Percentiles rank a stretch among this genome's conserved stretches.
Evolutionary conservation across 2,888 invertebrate species (phyloP).

Genomic region (Rambutsinella grinnellia): DNA sequence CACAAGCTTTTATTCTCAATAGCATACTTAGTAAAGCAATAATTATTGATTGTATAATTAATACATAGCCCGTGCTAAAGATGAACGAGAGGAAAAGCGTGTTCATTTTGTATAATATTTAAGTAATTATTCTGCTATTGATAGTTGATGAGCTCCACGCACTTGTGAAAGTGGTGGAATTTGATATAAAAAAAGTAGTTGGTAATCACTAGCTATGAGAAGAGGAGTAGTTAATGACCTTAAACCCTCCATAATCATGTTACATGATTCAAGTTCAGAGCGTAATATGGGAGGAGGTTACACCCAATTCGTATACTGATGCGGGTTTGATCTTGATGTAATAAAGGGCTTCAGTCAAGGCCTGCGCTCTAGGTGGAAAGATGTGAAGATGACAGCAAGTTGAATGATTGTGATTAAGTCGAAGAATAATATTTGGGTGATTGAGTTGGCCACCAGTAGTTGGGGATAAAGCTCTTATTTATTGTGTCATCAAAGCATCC

Average conservation of each 20-base stretch:
- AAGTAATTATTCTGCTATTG: not conserved
- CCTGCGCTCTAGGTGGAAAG: not conserved
- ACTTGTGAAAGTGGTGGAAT: too few species aligned
- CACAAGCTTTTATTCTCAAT: not conserved
- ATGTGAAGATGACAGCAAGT: not conserved
- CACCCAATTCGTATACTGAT: slow-evolving; percentile 8
- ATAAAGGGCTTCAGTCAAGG: slow-evolving; percentile 11
- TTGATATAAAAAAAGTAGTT: too few species aligned
- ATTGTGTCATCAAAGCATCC: slow-evolving; percentile 1
- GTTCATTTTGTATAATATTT: not conserved
- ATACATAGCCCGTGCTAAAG: not conserved
- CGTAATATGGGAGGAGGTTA: slow-evolving; percentile 9
- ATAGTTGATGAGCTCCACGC: too few species aligned
- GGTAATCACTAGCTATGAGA: too few species aligned
- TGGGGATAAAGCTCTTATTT: not conserved
- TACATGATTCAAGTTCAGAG: slow-evolving; percentile 20
- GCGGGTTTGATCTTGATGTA: slow-evolving; percentile 20
- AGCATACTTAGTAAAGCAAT: not conserved
- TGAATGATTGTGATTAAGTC: not conserved
- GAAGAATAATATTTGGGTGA: slow-evolving; percentile 1
- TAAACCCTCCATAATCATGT: slow-evolving; percentile 38
- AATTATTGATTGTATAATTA: not conserved
- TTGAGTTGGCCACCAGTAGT: not conserved
- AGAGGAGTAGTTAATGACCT: slow-evolving; percentile 31
- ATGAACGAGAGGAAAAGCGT: not conserved